Percentiles rank a stretch among this genome's conserved stretches.
Evolutionary conservation across 2,113 vertebrate genomes (phyloP).

Genomic region (Phalacrocorax aristotelis): DNA sequence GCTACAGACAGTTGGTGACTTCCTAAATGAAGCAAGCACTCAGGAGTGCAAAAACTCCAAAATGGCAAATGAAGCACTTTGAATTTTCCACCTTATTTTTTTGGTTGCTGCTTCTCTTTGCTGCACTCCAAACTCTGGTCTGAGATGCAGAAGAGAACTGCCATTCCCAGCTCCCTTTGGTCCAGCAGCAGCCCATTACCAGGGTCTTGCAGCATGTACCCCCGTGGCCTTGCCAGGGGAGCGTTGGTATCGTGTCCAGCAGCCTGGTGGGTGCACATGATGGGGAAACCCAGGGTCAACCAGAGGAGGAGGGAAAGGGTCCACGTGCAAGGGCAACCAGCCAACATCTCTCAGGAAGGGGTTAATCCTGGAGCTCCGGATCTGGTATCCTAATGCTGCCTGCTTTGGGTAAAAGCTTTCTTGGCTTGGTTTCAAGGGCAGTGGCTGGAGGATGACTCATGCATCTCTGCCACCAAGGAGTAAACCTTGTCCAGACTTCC

Average conservation of each 20-base stretch:
- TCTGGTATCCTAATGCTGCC: conserved; percentile 62
- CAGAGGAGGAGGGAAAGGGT: not conserved
- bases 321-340: not conserved
- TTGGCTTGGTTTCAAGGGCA: conserved; percentile 73
- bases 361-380: conserved; percentile 58
- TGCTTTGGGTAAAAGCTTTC: conserved; percentile 74
- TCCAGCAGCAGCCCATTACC: not conserved
- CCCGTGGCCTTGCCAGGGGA: not conserved
- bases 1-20: rapidly evolving
- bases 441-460: conserved; percentile 57
- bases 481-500: not conserved
- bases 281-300: not conserved
- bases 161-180: not conserved
- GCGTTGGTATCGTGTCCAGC: rapidly evolving
- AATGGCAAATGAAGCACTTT: not conserved
- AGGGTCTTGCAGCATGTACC: rapidly evolving
- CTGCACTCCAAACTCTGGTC: not conserved
- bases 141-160: not conserved
- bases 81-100: not conserved
- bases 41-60: not conserved
- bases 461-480: conserved; percentile 15
- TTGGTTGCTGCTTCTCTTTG: not conserved
- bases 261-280: rapidly evolving
- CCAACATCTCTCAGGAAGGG: not conserved
- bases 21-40: not conserved